phyloP scores from a whole-genome alignment of 2,113 vertebrate species.

The Hucho hucho region DNA sequence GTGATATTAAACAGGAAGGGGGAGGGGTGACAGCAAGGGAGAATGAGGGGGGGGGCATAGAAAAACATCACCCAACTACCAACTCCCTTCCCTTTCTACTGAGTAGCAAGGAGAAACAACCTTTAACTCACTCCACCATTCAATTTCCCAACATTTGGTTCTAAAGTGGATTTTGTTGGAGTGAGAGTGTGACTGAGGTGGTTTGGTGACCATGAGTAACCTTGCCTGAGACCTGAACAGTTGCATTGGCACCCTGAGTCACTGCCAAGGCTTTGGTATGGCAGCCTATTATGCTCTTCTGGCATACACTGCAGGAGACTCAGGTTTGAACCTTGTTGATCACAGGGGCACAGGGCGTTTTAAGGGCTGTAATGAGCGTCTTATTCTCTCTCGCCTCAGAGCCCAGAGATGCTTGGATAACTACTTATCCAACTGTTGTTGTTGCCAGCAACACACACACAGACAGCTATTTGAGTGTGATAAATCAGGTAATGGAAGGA shows the following conservation, averaged over 20 bases:
- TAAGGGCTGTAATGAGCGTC: slow-evolving; percentile 65
- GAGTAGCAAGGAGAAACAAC: slow-evolving; percentile 47
- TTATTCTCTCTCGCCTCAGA: slow-evolving; percentile 57
- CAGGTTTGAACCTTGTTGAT: background rate
- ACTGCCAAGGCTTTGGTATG: too few species aligned
- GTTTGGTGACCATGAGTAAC: too few species aligned
- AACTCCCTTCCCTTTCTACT: background rate
- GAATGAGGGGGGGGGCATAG: slow-evolving; percentile 26
- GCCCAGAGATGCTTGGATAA: slow-evolving; percentile 88
- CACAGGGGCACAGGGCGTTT: slow-evolving; percentile 54
- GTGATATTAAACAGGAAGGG: slow-evolving; percentile 90
- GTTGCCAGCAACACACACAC: slow-evolving; percentile 75
- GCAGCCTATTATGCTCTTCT: too few species aligned
- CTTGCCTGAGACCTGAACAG: too few species aligned
- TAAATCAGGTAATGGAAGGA: slow-evolving; percentile 50
- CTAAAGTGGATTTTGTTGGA: slow-evolving; percentile 39
- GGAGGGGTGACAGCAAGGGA: slow-evolving; percentile 33
- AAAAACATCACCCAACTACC: slow-evolving; percentile 49
- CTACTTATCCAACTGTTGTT: slow-evolving; percentile 81
- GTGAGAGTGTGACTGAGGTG: background rate
- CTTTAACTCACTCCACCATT: slow-evolving; percentile 52
- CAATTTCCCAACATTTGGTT: slow-evolving; percentile 25
- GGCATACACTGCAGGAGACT: too few species aligned
- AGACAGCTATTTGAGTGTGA: slow-evolving; percentile 20
- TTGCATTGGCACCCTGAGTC: too few species aligned